Conservation (phyloP, 2,888 invertebrate species). For the Pocota personata region DNA sequence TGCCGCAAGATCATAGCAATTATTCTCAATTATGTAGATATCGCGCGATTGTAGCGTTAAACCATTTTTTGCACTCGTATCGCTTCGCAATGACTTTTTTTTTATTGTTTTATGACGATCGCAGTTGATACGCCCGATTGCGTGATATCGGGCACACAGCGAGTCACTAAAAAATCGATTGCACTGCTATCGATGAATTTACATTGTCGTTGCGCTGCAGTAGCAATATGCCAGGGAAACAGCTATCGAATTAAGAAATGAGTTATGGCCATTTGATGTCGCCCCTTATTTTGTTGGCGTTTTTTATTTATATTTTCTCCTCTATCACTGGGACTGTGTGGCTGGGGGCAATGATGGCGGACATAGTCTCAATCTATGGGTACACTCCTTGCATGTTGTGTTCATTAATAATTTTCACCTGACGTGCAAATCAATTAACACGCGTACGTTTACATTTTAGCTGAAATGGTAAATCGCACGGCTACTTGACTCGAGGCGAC, state of each 20-base stretch:
- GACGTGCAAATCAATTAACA: slow-evolving; percentile 54
- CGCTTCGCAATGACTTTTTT: not conserved
- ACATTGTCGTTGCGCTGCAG: not conserved
- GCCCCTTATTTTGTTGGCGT: not conserved
- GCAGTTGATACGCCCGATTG: slow-evolving; percentile 58
- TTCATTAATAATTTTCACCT: slow-evolving; percentile 41
- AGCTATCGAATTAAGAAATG: slow-evolving; percentile 36
- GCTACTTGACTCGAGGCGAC: not conserved
- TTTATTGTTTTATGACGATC: slow-evolving; percentile 3
- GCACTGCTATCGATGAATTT: slow-evolving; percentile 15
- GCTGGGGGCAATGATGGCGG: not conserved
- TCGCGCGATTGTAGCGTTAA: not conserved
- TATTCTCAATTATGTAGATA: slow-evolving; percentile 42
- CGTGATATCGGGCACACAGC: slow-evolving; percentile 35
- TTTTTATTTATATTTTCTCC: not conserved
- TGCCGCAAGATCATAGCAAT: slow-evolving; percentile 32
- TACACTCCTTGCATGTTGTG: slow-evolving; percentile 18
- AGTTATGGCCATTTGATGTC: slow-evolving; percentile 33
- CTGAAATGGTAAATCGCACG: slow-evolving; percentile 1
- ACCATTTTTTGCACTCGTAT: not conserved
- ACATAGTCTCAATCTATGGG: not conserved
- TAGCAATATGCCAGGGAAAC: slow-evolving; percentile 3
- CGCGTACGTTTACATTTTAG: slow-evolving; percentile 22
- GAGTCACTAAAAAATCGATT: slow-evolving; percentile 47
- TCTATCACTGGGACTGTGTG: not conserved